phyloP scores from a whole-genome alignment of 2,888 invertebrate species.

The Polymixis flavicincta region DNA sequence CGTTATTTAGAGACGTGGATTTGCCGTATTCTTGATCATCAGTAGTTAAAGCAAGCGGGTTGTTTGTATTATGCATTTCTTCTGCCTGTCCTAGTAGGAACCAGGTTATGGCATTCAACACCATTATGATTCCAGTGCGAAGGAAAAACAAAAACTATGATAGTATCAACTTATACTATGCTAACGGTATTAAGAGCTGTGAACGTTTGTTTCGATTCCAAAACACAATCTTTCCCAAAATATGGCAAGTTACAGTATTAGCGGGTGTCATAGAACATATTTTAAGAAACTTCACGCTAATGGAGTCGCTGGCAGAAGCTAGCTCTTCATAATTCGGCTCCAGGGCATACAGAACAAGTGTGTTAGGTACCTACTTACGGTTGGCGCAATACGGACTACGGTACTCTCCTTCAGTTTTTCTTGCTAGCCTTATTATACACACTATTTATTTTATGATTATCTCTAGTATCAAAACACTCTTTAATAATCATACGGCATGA shows the following conservation, averaged over 20 bases:
- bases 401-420: background rate
- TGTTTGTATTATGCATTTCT: background rate
- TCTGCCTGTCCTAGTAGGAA: no score
- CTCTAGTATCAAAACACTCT: background rate
- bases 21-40: slow-evolving; percentile 11
- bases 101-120: background rate
- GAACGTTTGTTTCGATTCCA: no score
- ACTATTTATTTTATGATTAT: background rate
- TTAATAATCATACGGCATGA: background rate
- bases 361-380: no score
- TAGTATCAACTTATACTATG: no score
- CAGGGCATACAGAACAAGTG: background rate
- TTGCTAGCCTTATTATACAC: background rate
- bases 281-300: no score
- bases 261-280: no score
- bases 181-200: no score
- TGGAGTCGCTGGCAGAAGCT: no score
- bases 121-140: background rate
- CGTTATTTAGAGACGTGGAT: slow-evolving; percentile 14
- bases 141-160: background rate
- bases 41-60: background rate
- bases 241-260: no score
- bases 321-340: background rate
- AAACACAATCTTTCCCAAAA: no score
- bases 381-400: background rate